Conservation (phyloP, 2,113 vertebrate genomes). For the Furnarius figulus region DNA sequence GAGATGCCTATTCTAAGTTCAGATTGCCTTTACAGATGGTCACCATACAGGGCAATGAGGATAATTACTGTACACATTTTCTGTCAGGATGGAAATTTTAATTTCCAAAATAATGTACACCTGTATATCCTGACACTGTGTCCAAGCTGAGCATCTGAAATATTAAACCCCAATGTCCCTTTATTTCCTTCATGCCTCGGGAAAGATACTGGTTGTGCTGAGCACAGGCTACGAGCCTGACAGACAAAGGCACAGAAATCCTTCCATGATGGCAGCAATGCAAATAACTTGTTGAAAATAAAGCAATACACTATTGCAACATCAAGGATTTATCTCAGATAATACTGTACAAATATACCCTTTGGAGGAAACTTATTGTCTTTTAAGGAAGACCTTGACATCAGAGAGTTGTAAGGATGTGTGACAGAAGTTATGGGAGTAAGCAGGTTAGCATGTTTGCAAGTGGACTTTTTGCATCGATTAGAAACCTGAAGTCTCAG, state of each 20-base stretch:
- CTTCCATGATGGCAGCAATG: not conserved
- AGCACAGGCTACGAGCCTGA: not conserved
- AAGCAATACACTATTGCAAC: not conserved
- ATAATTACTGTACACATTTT: constrained; percentile 21
- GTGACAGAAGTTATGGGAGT: not conserved
- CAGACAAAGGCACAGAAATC: not conserved
- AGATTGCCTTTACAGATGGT: constrained; percentile 1
- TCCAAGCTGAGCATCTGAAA: not conserved
- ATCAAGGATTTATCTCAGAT: not conserved
- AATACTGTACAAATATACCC: not conserved
- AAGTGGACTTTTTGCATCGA: not conserved
- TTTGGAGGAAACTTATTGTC: not conserved
- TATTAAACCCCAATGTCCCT: not conserved
- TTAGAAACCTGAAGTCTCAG: not conserved
- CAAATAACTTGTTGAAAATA: not conserved
- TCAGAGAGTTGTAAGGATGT: not conserved
- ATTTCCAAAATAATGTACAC: constrained; percentile 1
- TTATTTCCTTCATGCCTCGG: not conserved
- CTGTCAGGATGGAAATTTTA: not conserved
- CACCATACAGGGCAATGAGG: not conserved
- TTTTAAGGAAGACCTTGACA: not conserved
- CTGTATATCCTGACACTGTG: not conserved
- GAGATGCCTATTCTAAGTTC: not conserved
- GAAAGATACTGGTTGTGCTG: not conserved
- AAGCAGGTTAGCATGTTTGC: not conserved